phyloP scores from a whole-genome alignment of 2,888 invertebrate genomes.

The Mesorhabditis spiculigera region DNA sequence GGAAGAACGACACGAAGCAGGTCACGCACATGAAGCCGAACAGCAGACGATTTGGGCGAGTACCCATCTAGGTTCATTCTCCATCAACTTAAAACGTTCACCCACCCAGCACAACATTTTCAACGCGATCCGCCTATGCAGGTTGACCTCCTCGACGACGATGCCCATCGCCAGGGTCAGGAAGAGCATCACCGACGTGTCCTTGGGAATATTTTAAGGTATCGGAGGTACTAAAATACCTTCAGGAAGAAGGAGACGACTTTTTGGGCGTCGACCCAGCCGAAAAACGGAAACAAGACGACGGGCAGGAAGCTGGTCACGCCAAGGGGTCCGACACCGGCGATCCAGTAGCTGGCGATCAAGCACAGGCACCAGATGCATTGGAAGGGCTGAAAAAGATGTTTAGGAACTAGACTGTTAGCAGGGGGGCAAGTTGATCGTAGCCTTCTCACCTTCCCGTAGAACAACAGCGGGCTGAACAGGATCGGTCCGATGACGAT shows the following conservation, averaged over 20 bases:
- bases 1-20: constrained; percentile 20
- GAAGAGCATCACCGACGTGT: constrained; percentile 29
- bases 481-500: constrained; percentile 12
- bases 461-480: constrained; percentile 20
- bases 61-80: background rate
- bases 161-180: constrained; percentile 31
- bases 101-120: constrained; percentile 29
- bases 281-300: constrained; percentile 36
- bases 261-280: constrained; percentile 27
- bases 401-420: background rate
- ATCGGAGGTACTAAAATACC: constrained; percentile 7
- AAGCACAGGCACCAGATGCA: constrained; percentile 33
- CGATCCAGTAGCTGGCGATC: constrained; percentile 33
- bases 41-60: constrained; percentile 13
- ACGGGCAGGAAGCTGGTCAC: constrained; percentile 39
- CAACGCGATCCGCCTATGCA: constrained; percentile 33
- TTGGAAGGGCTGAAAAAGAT: constrained; percentile 27
- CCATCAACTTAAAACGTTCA: constrained; percentile 16
- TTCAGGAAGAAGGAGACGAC: constrained; percentile 25
- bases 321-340: constrained; percentile 32
- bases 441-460: constrained; percentile 18
- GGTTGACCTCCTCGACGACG: constrained; percentile 30
- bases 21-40: constrained; percentile 28
- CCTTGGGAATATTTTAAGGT: constrained; percentile 11
- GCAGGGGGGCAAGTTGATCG: background rate